Evolutionary conservation across 2,113 vertebrate genomes (phyloP), one percentile per base, ranked within the genome.

Genomic region (Calcarius ornatus): DNA sequence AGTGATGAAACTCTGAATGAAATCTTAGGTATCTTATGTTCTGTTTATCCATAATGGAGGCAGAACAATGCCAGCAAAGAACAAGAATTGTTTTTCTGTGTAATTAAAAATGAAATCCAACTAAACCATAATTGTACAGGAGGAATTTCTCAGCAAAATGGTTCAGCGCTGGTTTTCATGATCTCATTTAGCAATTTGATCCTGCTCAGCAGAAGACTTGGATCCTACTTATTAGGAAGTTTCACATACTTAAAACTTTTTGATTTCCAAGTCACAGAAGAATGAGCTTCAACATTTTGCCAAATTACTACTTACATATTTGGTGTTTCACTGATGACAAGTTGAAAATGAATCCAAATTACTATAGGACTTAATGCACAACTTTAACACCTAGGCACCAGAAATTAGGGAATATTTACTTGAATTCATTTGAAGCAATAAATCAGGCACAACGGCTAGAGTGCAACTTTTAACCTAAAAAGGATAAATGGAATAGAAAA

Each of bases 341-440:
- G 45, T 25, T 95, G 53, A 7, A 43, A 93, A 93, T 88, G 73
- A 94, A 70, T 59, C 38, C 33, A 82, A 88, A 92, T 91, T 82
- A 80, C 81, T 59, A 24, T 1, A 56, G 70, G 40, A 54, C 56
- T 88, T 77, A 90, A 73, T 64, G 59, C 45, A 70, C 24, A 88
- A 80, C 63, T 87, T 88, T n/a, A 94, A 78, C 93, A 96, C 85
- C 94, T 91, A 75, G 73, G 43, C 71, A 94, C 59, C 79, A 95
- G 59, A 86, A 95, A 93, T 77, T 13, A 88, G 75, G 43, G 56
- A 85, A 88, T 80, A 84, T 91, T 93, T 77, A 61, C 78, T 78
- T 76, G 8, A 66, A 64, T 5, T 91, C 69, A 81, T 72, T 95
- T 40, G 23, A 64, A 90, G 87, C 71, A 93, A 80, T 91, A 85